Base-by-base conservation (phyloP, 2,113 vertebrate species). In the Oreochromis niloticus region DNA sequence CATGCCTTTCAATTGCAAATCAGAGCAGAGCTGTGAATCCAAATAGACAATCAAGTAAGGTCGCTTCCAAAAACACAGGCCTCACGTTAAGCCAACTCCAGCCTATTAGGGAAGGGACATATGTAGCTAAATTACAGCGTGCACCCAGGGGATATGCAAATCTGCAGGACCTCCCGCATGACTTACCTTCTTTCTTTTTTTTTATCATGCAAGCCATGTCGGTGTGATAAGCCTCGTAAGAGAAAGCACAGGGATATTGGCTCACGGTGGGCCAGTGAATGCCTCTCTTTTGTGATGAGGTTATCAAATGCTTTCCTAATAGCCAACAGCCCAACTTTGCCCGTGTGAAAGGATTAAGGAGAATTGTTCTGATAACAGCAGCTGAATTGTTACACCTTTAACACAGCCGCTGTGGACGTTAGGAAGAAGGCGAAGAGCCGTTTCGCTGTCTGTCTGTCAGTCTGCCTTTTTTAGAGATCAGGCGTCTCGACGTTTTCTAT, bases 1-100 rank as follows among this genome's bases (percentile, higher is more conserved):
- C 52, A 46, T 63, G 87, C 95, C 93, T 96, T 96, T 97, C 96
- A 96, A 86, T 96, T 96, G 96, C 95, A 96, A 97, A 97, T 97
- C 87, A 94, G 93, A 93, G 89, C 83, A 55, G 90, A 87, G 89
- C 92, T 82, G 87, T 73, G 93, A 93, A 95, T 84, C 82, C 87
- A 89, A 94, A 91, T 84, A 94, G 91, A 94, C 91, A 95, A 96
- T 94, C 94, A 92, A 93, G 85, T 71, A 46, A 86, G 89, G 89
- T 91, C 84, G 89, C 89, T 91, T 94, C 87, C 89, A 88, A 91
- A 94, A 93, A 94, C 91, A 94, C 88, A 81, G 81, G 88, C 89
- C 84, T 66, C 34, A 13, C 80, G 86, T 91, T 90, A 93, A 89
- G 87, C 88, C 90, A 92, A 93, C 93, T 88, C 90, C 88, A 88